Percentiles rank a stretch among this genome's conserved stretches.
phyloP scores from a whole-genome alignment of 2,888 invertebrate species.

The Trimorus sp. region DNA sequence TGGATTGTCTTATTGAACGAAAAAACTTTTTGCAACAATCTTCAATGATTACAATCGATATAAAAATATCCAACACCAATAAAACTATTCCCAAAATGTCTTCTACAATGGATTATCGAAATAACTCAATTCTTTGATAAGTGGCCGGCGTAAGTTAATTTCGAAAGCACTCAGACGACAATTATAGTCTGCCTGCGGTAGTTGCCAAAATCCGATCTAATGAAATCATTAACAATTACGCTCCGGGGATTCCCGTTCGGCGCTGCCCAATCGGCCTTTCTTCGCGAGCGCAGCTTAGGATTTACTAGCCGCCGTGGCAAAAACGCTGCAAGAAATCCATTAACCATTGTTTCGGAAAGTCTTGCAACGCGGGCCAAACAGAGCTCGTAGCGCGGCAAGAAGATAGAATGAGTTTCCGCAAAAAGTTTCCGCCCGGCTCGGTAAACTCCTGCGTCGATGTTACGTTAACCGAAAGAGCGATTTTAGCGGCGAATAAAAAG shows the following conservation, averaged over 20 bases:
- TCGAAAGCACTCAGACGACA: too few species aligned
- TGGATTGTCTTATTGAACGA: too few species aligned
- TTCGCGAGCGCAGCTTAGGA: conserved; percentile 45
- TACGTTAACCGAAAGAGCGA: conserved; percentile 59
- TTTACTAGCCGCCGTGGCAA: conserved; percentile 54
- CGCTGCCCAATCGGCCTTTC: conserved; percentile 40
- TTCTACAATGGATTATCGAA: too few species aligned
- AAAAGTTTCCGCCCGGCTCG: conserved; percentile 59
- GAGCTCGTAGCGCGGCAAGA: conserved; percentile 59
- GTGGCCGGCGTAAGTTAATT: too few species aligned
- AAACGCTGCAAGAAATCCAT: conserved; percentile 66
- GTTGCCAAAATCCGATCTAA: conserved; percentile 24
- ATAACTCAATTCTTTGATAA: too few species aligned
- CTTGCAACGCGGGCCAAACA: conserved; percentile 63
- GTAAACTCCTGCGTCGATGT: conserved; percentile 55
- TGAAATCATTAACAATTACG: conserved; percentile 49
- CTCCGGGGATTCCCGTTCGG: conserved; percentile 30
- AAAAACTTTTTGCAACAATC: too few species aligned
- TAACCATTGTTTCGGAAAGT: conserved; percentile 66
- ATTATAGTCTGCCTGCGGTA: too few species aligned
- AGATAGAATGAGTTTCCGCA: conserved; percentile 66
- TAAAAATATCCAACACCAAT: too few species aligned
- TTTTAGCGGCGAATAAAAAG: conserved; percentile 49
- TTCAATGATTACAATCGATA: too few species aligned
- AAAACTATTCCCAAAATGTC: too few species aligned